Evolutionary conservation across 2,113 vertebrate species (phyloP), one percentile per base, ranked within the genome.

Genomic region (Melozone crissalis): DNA sequence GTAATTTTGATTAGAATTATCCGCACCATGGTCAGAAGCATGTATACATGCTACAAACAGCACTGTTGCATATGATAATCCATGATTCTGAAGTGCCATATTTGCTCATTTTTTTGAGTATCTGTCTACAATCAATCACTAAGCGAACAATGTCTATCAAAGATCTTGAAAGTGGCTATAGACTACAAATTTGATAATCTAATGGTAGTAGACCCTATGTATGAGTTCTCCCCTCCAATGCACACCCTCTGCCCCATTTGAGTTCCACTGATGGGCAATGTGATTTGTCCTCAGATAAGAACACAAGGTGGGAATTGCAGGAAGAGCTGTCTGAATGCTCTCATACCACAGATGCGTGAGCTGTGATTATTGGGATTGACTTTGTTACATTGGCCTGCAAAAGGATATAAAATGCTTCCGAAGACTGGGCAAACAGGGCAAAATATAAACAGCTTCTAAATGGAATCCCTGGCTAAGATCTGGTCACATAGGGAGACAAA

Each of bases 201-300:
- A 33, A 9, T 30, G 13, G 1, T 23, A 37, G 4, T 17, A n/a
- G 28, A 13, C 23, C 49, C 13, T 39, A 61, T 0, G 1, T 11
- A 39, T 33, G 20, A 2, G 0, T 24, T 37, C 10, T 74, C 5
- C 5, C 15, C 9, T 12, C 12, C 15, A 41, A 11, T 1, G 2
- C 8, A 27, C 7, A 23, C 6, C 5, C 16, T 49, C 21, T 30
- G 19, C 5, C 14, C 5, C n/a, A n/a, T 44, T 44, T 1, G 0
- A 31, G 28, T 33, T 43, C 21, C 37, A 28, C 10, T n/a, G 10
- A 46, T 15, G 33, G 15, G 23, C 33, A n/a, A 11, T 4, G 28
- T 17, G 16, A 39, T 67, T 82, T 67, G 9, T 52, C 28, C 33
- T 74, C 21, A 23, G 15, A 20, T 7, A 58, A 35, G 23, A 46